Conservation (phyloP, 2,113 vertebrate genomes). For the Coturnix japonica region DNA sequence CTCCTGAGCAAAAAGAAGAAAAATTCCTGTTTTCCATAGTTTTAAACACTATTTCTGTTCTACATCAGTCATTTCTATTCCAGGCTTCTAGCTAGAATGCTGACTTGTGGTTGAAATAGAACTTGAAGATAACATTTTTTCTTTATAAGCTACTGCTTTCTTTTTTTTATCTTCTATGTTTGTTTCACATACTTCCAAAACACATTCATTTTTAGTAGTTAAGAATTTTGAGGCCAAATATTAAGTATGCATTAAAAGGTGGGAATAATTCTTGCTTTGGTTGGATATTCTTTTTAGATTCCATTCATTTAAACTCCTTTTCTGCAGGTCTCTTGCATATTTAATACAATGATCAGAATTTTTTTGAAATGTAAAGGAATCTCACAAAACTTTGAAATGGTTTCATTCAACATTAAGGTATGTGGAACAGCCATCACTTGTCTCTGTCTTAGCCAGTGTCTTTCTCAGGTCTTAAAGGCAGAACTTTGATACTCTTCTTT, state of each 20-base stretch:
- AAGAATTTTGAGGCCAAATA: neutral
- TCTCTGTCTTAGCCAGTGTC: neutral
- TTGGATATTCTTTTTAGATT: neutral
- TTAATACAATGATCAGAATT: slow-evolving; percentile 2
- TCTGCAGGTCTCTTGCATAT: slow-evolving; percentile 5
- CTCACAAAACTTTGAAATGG: neutral
- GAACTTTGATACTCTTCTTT: neutral
- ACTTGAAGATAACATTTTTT: neutral
- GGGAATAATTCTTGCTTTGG: neutral
- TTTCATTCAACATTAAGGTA: neutral
- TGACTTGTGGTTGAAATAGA: neutral
- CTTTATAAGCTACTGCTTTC: neutral
- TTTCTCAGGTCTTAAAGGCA: neutral
- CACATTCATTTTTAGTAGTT: neutral
- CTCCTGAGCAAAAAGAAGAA: neutral
- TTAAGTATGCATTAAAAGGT: neutral
- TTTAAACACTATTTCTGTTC: neutral
- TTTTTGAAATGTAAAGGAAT: slow-evolving; percentile 18
- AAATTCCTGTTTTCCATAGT: neutral
- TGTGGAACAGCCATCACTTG: neutral
- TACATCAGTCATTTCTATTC: neutral
- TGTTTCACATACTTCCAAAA: neutral
- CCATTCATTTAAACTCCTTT: slow-evolving; percentile 8
- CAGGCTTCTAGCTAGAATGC: neutral
- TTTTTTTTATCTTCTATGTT: neutral